Conservation (phyloP, 1,140 invertebrate genomes). For the Aphaenogaster rudis region DNA sequence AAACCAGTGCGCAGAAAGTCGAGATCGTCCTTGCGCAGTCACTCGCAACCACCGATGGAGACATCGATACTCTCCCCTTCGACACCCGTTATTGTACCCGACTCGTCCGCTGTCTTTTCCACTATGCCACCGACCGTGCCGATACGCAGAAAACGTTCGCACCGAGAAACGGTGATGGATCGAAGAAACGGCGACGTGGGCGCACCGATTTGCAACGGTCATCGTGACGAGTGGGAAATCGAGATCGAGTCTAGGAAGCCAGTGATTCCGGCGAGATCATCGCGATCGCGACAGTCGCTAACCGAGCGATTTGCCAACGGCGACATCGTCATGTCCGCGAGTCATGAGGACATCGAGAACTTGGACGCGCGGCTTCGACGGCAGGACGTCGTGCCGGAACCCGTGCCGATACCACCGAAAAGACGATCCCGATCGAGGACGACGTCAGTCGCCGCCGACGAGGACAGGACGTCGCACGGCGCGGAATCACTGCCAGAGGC, state of each 20-base stretch:
- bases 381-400: constrained; percentile 28
- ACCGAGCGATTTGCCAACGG: constrained; percentile 82
- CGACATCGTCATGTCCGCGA: constrained; percentile 79
- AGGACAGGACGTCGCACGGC: constrained; percentile 90
- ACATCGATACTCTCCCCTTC: constrained; percentile 19
- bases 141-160: constrained; percentile 78
- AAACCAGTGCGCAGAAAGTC: constrained; percentile 84
- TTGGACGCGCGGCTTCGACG: constrained; percentile 69
- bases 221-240: constrained; percentile 59
- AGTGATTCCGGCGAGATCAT: constrained; percentile 14
- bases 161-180: constrained; percentile 43
- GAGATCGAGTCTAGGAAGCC: constrained; percentile 40
- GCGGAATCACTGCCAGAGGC: constrained; percentile 89
- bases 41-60: constrained; percentile 69
- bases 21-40: constrained; percentile 74
- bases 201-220: constrained; percentile 79
- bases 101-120: neutral
- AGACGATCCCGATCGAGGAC: constrained; percentile 87
- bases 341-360: constrained; percentile 83
- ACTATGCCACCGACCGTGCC: constrained; percentile 77
- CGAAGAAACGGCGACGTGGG: constrained; percentile 62
- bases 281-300: constrained; percentile 63
- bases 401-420: constrained; percentile 81
- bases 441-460: constrained; percentile 89
- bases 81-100: neutral